phyloP scores from a whole-genome alignment of 1,140 invertebrate species.

The Eumaeus atala region DNA sequence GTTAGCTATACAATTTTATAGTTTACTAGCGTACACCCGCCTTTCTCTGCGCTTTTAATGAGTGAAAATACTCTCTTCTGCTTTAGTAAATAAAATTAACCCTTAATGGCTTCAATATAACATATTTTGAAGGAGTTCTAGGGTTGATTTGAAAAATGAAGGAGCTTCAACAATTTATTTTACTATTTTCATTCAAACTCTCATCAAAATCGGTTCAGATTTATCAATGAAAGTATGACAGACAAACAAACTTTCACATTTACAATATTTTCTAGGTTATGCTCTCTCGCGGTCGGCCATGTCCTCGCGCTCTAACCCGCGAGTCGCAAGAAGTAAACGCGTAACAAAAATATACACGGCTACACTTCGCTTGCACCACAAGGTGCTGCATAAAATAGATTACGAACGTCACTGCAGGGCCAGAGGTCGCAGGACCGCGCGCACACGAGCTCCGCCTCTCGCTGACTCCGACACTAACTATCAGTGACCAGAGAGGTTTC shows the following conservation, averaged over 20 bases:
- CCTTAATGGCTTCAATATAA: too few relatives aligned
- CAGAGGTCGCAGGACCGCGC: conserved; percentile 66
- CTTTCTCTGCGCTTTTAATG: conserved; percentile 8
- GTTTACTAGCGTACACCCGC: conserved; percentile 31
- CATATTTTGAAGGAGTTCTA: too few relatives aligned
- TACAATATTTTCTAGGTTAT: too few relatives aligned
- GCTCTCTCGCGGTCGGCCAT: neutral
- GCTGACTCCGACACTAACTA: neutral
- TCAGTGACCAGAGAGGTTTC: too few relatives aligned
- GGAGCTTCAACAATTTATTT: too few relatives aligned
- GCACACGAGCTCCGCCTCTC: conserved; percentile 26
- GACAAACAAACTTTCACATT: too few relatives aligned
- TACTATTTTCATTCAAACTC: too few relatives aligned
- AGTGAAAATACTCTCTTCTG: too few relatives aligned
- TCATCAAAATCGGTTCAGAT: too few relatives aligned
- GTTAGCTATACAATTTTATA: conserved; percentile 56
- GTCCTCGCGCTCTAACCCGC: conserved; percentile 11
- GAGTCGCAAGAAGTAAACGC: conserved; percentile 41
- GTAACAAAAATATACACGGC: conserved; percentile 65
- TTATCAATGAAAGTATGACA: too few relatives aligned
- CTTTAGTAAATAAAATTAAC: too few relatives aligned
- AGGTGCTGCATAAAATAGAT: conserved; percentile 47
- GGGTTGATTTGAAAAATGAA: too few relatives aligned
- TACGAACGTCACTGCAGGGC: conserved; percentile 50
- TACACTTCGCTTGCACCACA: conserved; percentile 27